Evolutionary conservation across 2,888 invertebrate genomes (phyloP), one percentile per base, ranked within the genome.

Genomic region (Limnephilus lunatus): DNA sequence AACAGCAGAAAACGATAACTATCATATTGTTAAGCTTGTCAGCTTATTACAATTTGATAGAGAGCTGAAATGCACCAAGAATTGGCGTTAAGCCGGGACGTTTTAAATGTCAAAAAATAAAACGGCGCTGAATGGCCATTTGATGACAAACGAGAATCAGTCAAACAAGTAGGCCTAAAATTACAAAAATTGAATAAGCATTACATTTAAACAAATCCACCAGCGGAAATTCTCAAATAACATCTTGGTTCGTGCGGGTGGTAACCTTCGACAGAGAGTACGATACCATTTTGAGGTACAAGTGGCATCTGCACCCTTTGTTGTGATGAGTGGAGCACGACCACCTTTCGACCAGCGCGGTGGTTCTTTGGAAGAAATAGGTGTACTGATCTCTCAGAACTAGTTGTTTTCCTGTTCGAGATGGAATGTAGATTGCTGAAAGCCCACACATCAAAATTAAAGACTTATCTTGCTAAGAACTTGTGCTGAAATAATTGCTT

Each of bases 351-450:
- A 53, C 82, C 11, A 48, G 0, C 30, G 30, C n/a, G 2, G 81
- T 48, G 11, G 25, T 81, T 31, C 87, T 90, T 35, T 81, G 81
- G n/a, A 81, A 81, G 81, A 44, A 86, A 35, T 90, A 95, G 0
- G 95, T 95, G 90, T 95, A 95, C 0, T 94, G 94, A 30, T 94
- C 94, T 53, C 94, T 93, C 12, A 95, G 81, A 3, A 95, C 94
- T 15, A 95, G 92, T 68, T 48, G 90, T 48, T 85, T 90, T 68
- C 90, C 90, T 19, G 25, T n/a, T 19, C 90, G 82, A 30, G 90
- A 90, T 19, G 85, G 82, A 30, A 90, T 35, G 85, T 53, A 85
- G 44, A 19, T 53, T 19, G 83, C 83, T 83, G 19, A 35, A 83
- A 83, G n/a, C 19, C 32, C 25, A 68, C 25, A 68, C 25, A n/a